phyloP scores from a whole-genome alignment of 2,888 invertebrate genomes.

The Agriopis aurantiaria region DNA sequence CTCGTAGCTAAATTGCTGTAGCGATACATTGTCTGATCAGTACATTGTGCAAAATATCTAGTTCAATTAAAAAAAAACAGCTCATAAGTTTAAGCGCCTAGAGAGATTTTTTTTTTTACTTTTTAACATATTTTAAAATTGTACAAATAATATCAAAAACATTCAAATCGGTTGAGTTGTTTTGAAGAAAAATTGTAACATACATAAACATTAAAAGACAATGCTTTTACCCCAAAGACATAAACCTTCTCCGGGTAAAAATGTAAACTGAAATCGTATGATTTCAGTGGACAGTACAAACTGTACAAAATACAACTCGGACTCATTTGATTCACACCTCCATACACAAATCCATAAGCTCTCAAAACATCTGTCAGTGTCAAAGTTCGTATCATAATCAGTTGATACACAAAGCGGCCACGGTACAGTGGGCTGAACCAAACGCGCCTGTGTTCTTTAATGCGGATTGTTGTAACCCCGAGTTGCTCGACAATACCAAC shows the following conservation, averaged over 20 bases:
- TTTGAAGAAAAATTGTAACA: too few relatives aligned
- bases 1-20: too few relatives aligned
- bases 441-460: constrained; percentile 68
- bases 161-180: too few relatives aligned
- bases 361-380: constrained; percentile 73
- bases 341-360: constrained; percentile 34
- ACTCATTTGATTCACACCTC: constrained; percentile 12
- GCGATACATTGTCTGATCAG: too few relatives aligned
- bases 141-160: too few relatives aligned
- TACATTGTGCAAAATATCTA: too few relatives aligned
- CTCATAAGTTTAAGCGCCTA: too few relatives aligned
- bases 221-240: too few relatives aligned
- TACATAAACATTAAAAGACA: too few relatives aligned
- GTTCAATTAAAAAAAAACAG: too few relatives aligned
- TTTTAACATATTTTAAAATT: too few relatives aligned
- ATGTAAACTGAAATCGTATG: not conserved
- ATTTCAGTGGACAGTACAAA: not conserved
- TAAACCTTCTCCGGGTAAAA: not conserved
- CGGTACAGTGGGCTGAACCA: constrained; percentile 77
- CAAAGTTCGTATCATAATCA: constrained; percentile 72
- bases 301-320: not conserved
- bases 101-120: too few relatives aligned
- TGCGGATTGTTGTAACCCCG: constrained; percentile 67
- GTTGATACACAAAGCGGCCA: constrained; percentile 69
- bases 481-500: constrained; percentile 48